Evolutionary conservation across 2,888 invertebrate species (phyloP).

Genomic region (Cerastis rubricosa): DNA sequence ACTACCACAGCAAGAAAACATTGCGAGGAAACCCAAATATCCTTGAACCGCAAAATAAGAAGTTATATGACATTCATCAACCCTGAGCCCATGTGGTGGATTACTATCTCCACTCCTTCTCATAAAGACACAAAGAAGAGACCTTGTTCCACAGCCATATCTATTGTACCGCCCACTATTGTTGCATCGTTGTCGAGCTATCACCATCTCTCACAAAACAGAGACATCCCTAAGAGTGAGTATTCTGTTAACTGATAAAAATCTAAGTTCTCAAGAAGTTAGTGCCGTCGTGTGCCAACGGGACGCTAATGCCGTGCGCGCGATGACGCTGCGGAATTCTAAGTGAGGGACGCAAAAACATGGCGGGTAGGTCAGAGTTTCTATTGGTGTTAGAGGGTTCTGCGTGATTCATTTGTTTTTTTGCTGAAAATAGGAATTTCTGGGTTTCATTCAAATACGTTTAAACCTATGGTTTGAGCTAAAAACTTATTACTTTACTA

Average conservation of each 20-base stretch:
- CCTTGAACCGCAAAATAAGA: not conserved
- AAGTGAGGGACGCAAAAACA: conserved; percentile 56
- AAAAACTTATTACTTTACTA: not conserved
- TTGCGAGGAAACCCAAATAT: not conserved
- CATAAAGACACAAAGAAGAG: not conserved
- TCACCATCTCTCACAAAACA: not conserved
- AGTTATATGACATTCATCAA: not conserved
- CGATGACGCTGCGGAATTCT: conserved; percentile 68
- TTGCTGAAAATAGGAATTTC: not conserved
- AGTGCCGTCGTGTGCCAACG: conserved; percentile 58
- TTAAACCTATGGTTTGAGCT: not conserved
- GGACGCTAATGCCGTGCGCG: conserved; percentile 58
- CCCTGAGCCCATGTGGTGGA: not conserved
- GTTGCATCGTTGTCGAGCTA: not conserved
- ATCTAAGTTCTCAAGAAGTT: conserved; percentile 61
- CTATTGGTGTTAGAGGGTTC: conserved; percentile 38
- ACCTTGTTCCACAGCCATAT: not conserved
- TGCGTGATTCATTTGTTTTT: conserved; percentile 11
- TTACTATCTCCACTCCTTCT: not conserved
- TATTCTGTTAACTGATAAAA: conserved; percentile 67
- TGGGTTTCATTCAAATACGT: not conserved
- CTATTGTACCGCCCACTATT: not conserved
- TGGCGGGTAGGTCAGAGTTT: conserved; percentile 15
- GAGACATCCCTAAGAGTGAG: conserved; percentile 41
- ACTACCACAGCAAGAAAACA: not conserved